These are phyloP conservation scores for Rhinophrynus dorsalis DNA, from an alignment of 2,797 vertebrate species.

Conservation along the genomic window DNA sequence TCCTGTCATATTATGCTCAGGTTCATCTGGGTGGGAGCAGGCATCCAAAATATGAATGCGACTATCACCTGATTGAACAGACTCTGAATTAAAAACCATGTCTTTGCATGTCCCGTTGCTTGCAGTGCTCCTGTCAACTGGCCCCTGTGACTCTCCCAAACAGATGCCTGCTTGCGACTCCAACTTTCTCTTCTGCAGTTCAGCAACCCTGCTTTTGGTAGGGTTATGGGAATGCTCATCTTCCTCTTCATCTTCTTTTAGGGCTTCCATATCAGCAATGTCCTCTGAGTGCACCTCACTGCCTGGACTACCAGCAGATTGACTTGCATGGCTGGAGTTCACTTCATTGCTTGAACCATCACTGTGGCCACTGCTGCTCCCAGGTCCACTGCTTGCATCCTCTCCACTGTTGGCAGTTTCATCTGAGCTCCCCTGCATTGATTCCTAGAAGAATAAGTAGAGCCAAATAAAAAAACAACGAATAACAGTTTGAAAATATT, in stretches of 20 bases:
- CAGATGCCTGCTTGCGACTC: slow-evolving; percentile 73
- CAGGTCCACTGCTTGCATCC: slow-evolving; percentile 93
- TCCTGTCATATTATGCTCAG: slow-evolving; percentile 72
- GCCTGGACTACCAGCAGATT: slow-evolving; percentile 92
- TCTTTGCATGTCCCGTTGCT: slow-evolving; percentile 72
- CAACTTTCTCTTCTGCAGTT: slow-evolving; percentile 86
- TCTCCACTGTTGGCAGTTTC: slow-evolving; percentile 98
- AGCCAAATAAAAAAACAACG: too few relatives aligned
- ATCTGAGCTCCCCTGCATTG: slow-evolving; percentile 97
- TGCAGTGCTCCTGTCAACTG: slow-evolving; percentile 68
- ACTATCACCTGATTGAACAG: slow-evolving; percentile 75
- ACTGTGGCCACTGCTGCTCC: slow-evolving; percentile 92
- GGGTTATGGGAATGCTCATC: slow-evolving; percentile 78
- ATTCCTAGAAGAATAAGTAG: slow-evolving; percentile 76
- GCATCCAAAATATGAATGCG: slow-evolving; percentile 86
- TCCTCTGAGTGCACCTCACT: slow-evolving; percentile 95
- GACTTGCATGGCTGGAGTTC: slow-evolving; percentile 91
- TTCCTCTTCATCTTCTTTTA: slow-evolving; percentile 93
- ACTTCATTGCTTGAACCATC: slow-evolving; percentile 95
- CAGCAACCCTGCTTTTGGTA: slow-evolving; percentile 78
- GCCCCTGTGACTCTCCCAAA: slow-evolving; percentile 76
- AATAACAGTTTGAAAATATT: too few relatives aligned
- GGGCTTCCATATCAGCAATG: slow-evolving; percentile 92
- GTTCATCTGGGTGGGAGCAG: slow-evolving; percentile 76
- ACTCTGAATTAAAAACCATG: slow-evolving; percentile 78